phyloP scores from a whole-genome alignment of 1,140 invertebrate species.

The Pseudomyrmex gracilis region DNA sequence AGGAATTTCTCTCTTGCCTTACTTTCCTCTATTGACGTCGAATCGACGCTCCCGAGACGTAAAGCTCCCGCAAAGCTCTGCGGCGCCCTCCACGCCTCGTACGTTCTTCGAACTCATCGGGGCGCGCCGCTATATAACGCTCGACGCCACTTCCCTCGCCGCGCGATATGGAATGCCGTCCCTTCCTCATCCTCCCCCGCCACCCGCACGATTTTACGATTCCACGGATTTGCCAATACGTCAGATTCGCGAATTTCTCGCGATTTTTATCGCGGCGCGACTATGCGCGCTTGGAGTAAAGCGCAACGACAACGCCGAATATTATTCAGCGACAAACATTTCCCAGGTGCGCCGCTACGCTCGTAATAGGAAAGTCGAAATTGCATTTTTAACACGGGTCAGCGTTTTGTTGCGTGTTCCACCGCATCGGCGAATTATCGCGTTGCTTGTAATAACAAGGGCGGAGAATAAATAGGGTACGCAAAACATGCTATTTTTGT shows the following conservation, averaged over 20 bases:
- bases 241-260: conserved; percentile 22
- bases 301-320: conserved; percentile 13
- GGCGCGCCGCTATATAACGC: not conserved
- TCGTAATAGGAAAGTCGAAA: conserved; percentile 14
- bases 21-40: conserved; percentile 68
- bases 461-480: conserved; percentile 25
- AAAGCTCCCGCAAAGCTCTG: conserved; percentile 56
- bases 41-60: conserved; percentile 64
- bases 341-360: not conserved
- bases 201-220: conserved; percentile 37
- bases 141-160: not conserved
- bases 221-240: conserved; percentile 38
- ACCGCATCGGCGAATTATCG: conserved; percentile 12
- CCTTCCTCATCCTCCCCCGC: too few relatives aligned
- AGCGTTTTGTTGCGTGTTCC: not conserved
- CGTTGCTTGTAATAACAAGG: not conserved
- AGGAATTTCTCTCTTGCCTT: conserved; percentile 73
- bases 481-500: conserved; percentile 11
- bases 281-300: conserved; percentile 3
- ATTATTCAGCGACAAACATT: conserved; percentile 28
- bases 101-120: conserved; percentile 27
- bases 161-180: not conserved
- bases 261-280: conserved; percentile 7
- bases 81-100: not conserved
- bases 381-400: conserved; percentile 22